phyloP scores from a whole-genome alignment of 2,113 vertebrate genomes.

The Lophotis ruficrista region DNA sequence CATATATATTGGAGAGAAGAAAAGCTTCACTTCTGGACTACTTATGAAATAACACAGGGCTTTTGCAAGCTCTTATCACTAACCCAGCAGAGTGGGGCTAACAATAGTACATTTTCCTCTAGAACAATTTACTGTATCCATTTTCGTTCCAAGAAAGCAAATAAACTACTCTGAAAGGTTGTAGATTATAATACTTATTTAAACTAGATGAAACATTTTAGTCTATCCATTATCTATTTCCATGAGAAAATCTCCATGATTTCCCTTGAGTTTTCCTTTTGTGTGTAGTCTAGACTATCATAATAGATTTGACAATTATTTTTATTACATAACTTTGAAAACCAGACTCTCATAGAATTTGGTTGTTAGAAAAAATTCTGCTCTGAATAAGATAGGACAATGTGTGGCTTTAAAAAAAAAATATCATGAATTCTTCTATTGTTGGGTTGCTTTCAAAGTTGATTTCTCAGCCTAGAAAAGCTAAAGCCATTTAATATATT shows the following conservation, averaged over 20 bases:
- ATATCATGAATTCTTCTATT: background rate
- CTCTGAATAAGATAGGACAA: constrained; percentile 39
- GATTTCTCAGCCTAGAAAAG: background rate
- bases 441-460: constrained; percentile 37
- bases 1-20: background rate
- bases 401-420: constrained; percentile 20
- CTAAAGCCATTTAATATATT: background rate
- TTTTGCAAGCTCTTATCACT: constrained; percentile 2
- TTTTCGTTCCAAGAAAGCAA: background rate
- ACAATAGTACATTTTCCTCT: constrained; percentile 28
- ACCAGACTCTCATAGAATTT: background rate
- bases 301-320: constrained; percentile 23
- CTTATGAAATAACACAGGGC: background rate
- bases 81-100: background rate
- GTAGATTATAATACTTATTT: background rate
- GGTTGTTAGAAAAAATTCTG: constrained; percentile 25
- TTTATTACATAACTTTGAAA: constrained; percentile 38
- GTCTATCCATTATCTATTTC: background rate
- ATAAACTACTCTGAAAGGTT: constrained; percentile 4
- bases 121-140: background rate
- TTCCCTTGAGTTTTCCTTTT: background rate
- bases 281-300: constrained; percentile 19
- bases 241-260: background rate
- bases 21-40: background rate
- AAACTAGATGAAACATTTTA: background rate